These are phyloP conservation scores for Gouania willdenowi DNA, from an alignment of 2,797 vertebrate species.

Conservation along the genomic window DNA sequence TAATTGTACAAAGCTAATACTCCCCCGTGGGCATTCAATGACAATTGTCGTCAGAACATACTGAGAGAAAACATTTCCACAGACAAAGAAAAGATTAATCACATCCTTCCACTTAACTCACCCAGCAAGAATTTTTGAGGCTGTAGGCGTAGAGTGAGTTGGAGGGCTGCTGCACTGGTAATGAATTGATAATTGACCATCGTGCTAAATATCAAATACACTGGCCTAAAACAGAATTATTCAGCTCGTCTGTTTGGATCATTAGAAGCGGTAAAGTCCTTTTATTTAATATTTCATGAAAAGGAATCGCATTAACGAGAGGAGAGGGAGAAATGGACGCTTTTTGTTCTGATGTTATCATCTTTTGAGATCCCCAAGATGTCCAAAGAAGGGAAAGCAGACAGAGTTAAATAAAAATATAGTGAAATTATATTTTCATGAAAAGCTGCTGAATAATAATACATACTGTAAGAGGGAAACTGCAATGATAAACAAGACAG, in stretches of 20 bases:
- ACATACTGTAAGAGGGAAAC: neutral
- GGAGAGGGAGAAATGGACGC: neutral
- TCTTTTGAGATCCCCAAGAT: constrained; percentile 7
- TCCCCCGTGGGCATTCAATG: too few relatives aligned
- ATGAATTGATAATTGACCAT: constrained; percentile 53
- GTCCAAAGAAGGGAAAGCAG: constrained; percentile 1
- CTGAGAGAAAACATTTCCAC: constrained; percentile 10
- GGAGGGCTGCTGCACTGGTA: constrained; percentile 31
- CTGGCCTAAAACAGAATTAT: constrained; percentile 49
- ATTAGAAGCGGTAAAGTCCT: constrained; percentile 35
- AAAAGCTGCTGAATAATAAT: too few relatives aligned
- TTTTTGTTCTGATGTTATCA: constrained; percentile 18
- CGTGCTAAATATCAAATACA: constrained; percentile 41
- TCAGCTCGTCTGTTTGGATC: constrained; percentile 31
- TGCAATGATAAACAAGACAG: neutral
- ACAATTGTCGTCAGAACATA: constrained; percentile 1
- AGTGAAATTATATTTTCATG: neutral
- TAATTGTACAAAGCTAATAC: too few relatives aligned
- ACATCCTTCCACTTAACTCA: constrained; percentile 47
- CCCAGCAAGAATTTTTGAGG: constrained; percentile 32
- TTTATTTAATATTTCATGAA: constrained; percentile 47
- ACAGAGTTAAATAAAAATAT: neutral
- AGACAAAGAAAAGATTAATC: constrained; percentile 26
- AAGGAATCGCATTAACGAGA: constrained; percentile 7
- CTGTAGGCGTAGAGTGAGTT: constrained; percentile 27